Evolutionary conservation across 2,888 invertebrate genomes (phyloP).

Genomic region (Dynastes hyllus): DNA sequence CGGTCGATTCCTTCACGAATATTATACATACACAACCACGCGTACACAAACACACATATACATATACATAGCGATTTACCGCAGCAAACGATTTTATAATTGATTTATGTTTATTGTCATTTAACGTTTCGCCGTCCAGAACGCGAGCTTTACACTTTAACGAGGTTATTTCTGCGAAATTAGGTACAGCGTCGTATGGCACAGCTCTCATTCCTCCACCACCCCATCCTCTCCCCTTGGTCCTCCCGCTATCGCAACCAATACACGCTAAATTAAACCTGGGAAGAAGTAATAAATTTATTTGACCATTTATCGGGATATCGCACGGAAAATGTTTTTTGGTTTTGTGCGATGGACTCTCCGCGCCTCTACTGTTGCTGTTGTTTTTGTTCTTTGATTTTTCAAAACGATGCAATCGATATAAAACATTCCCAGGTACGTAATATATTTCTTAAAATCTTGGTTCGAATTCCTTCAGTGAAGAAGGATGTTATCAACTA

Average conservation of each 20-base stretch:
- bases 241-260: not conserved
- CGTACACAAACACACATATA: not conserved
- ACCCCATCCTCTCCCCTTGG: too few species aligned
- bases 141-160: conserved; percentile 5
- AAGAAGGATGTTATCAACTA: too few species aligned
- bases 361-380: not conserved
- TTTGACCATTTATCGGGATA: conserved; percentile 7
- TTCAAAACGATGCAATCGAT: too few species aligned
- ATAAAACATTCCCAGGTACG: too few species aligned
- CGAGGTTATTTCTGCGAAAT: conserved; percentile 17
- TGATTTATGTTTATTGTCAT: conserved; percentile 28
- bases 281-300: conserved; percentile 1
- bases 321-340: not conserved
- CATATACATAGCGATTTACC: not conserved
- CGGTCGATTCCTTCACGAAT: not conserved
- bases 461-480: too few species aligned
- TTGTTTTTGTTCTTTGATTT: not conserved
- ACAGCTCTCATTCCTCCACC: not conserved
- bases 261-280: conserved; percentile 6
- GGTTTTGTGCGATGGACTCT: not conserved
- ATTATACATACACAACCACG: not conserved
- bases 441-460: too few species aligned
- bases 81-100: conserved; percentile 15
- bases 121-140: conserved; percentile 14
- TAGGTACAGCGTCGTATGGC: conserved; percentile 2